Base-by-base conservation (phyloP, 2,113 vertebrate species). In the Pollachius pollachius region DNA sequence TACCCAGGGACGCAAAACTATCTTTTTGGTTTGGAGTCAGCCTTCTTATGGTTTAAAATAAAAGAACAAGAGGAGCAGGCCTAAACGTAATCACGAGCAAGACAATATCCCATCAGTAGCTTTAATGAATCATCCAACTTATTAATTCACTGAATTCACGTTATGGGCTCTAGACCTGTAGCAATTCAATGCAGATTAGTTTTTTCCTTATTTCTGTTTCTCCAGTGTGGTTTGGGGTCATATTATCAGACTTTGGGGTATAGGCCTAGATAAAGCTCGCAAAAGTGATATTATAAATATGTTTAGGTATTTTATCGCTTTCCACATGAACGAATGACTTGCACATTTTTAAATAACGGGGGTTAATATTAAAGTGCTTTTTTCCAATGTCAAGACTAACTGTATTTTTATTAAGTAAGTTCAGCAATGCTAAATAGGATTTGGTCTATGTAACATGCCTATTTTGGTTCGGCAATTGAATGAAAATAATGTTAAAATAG, bases 221-320 rank as follows among this genome's bases (percentile, higher is more conserved):
- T 90, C 95, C 92, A 86, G 78, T 74, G 72, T 75, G 71, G 66
- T 34, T 30, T 30, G 3, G 30, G 30, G 1, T 30, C 30, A 30
- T 90, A 94, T 91, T 93, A 78, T 82, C 86, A 95, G 94, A 95
- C 93, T 93, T 94, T 94, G 96, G 94, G 92, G 8, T 48, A 48
- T 48, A 48, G 19, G 54, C 92, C 82, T 85, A 92, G 94, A 95
- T 94, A 94, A 95, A 94, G 87, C 84, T 85, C 85, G 89, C 94
- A 94, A 93, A 95, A 93, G 74, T 95, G 95, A 94, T 93, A 95
- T 94, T 93, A 95, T 94, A 92, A 94, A 94, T 92, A 94, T 95
- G 94, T 94, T 94, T 93, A 94, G 94, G 93, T 95, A 95, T 95
- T 96, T 96, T 94, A 94, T 95, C 94, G 94, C 94, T 92, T 70